Base-by-base conservation (phyloP, 2,797 vertebrate genomes). In the Liparis tanakae region DNA sequence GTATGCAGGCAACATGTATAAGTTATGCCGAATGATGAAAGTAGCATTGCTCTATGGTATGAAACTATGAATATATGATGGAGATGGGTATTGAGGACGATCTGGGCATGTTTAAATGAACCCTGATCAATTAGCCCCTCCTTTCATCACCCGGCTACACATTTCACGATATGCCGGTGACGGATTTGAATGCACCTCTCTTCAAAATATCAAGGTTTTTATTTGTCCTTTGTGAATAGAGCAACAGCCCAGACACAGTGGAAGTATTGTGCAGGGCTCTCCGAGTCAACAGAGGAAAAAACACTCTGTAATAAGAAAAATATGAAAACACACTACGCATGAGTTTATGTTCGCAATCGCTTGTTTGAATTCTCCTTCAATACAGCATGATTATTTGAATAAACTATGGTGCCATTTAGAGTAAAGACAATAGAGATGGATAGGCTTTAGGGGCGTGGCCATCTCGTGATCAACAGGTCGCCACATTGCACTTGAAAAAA, bases 11-110 rank as follows among this genome's bases (percentile, higher is more conserved):
- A 37, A 25, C 53, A 63, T 53, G 33, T 59, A 54, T 33, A 56
- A 76, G 46, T 15, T 3, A 70, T 46, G 50, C 53, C n/a, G 58
- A 20, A 39, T 14, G 30, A 70, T 37, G 9, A 15, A 65, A 67
- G 25, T 36, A 14, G 20, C 34, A 68, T 75, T 34, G 15, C 20
- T 6, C 3, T 17, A 37, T 7, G n/a, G 33, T 34, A 14, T 6
- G 46, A 6, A 41, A 30, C 5, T 17, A 18, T 20, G 43, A 41
- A 25, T 34, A 39, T 12, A 6, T 30, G 20, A 30, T 9, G 14
- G 15, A 37, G 25, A 67, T 8, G 13, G 13, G 17, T 12, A 39
- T 34, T 46, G 54, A 14, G 30, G 39, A 41, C 39, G 15, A 18
- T 13, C 7, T 7, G 33, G 18, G 3, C 3, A 37, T 3, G 37